Evolutionary conservation across 2,113 vertebrate genomes (phyloP).

Genomic region (Pterocles orientalis): DNA sequence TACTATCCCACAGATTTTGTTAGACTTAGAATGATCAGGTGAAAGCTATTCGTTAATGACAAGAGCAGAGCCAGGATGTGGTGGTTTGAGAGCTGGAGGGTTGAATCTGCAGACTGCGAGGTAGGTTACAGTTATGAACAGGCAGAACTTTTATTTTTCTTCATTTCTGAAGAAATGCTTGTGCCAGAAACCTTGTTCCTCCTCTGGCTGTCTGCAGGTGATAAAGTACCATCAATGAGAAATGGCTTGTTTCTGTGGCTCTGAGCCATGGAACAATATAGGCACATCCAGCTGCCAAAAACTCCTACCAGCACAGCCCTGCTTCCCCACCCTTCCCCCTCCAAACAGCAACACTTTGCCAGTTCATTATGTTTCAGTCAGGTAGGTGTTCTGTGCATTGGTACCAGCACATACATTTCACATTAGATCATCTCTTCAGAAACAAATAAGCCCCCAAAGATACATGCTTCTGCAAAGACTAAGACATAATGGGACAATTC

Average conservation of each 20-base stretch:
- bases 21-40: not conserved
- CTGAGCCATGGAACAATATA: not conserved
- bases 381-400: conserved; percentile 10
- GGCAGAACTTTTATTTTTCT: not conserved
- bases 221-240: conserved; percentile 38
- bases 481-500: conserved; percentile 34
- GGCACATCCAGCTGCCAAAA: conserved; percentile 5
- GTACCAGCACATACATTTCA: conserved; percentile 6
- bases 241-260: conserved; percentile 44
- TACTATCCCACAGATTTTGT: not conserved
- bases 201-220: not conserved
- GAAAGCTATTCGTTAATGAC: not conserved
- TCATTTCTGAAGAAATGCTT: not conserved
- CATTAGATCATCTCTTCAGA: conserved; percentile 56
- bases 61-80: not conserved
- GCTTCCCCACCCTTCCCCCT: not conserved
- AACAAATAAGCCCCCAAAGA: conserved; percentile 56
- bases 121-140: conserved; percentile 4
- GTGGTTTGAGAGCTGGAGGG: not conserved
- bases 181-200: conserved; percentile 21
- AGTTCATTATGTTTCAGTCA: conserved; percentile 47
- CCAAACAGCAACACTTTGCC: not conserved
- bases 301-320: not conserved
- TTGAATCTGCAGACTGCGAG: not conserved
- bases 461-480: conserved; percentile 53